These are phyloP conservation scores for Leptopilina syphax DNA, from an alignment of 2,888 invertebrate genomes.

Conservation along the genomic window DNA sequence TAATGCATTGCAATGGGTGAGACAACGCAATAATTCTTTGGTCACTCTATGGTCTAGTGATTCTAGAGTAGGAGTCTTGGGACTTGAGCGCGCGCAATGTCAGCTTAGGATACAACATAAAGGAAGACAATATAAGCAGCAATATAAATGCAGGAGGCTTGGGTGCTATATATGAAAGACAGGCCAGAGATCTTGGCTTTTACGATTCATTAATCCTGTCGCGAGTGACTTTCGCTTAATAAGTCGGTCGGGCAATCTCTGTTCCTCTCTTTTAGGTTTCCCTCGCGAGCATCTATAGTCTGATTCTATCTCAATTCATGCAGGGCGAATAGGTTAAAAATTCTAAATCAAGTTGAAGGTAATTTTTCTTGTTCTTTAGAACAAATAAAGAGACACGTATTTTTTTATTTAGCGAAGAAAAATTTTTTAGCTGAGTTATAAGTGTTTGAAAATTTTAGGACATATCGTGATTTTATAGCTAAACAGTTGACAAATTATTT, in stretches of 20 bases:
- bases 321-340: no score
- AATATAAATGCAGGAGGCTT: constrained; percentile 39
- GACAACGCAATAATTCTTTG: constrained; percentile 36
- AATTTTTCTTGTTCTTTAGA: no score
- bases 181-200: constrained; percentile 53
- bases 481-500: no score
- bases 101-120: constrained; percentile 47
- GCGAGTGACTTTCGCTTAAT: constrained; percentile 64
- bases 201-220: constrained; percentile 63
- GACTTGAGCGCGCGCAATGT: constrained; percentile 43
- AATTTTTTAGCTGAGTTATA: no score
- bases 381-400: no score
- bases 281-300: constrained; percentile 20
- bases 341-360: no score
- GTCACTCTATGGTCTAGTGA: constrained; percentile 28
- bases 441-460: no score
- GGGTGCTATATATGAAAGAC: constrained; percentile 37
- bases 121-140: constrained; percentile 56
- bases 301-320: no score
- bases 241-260: constrained; percentile 58
- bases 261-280: constrained; percentile 42
- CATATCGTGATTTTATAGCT: no score
- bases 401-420: no score
- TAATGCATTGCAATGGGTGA: constrained; percentile 8
- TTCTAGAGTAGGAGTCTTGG: constrained; percentile 19